Base-by-base conservation (phyloP, 2,797 vertebrate species). In the Acomys russatus region DNA sequence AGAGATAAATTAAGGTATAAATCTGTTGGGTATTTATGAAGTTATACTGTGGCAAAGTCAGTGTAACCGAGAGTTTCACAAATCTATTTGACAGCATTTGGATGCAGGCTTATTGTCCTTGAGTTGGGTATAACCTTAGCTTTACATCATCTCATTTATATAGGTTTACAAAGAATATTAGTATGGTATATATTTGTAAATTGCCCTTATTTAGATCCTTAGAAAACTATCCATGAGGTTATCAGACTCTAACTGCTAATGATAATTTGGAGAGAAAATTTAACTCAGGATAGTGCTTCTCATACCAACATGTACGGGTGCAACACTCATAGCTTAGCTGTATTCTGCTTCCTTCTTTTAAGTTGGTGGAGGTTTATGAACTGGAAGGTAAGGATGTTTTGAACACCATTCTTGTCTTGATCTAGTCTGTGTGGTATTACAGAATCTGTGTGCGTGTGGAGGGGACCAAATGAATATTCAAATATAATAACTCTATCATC, bases 41-140 rank as follows among this genome's bases (percentile, higher is more conserved):
- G 30, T 78, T 70, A 83, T 59, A 6, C 6, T n/a, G 7, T 38
- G n/a, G 22, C 3, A 71, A 91, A 77, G 44, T 61, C 22, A 64
- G 82, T 51, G 38, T 54, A 86, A 89, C 23, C 78, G 28, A 25
- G 85, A 80, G 3, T 91, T 93, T 80, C 35, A 84, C 38, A 89
- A 20, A 44, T 49, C 8, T 49, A 33, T 78, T 90, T 92, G 71
- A 35, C 56, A 85, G 49, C 7, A 90, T 20, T 17, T 95, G 20
- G 15, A 25, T 49, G 3, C 0, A 88, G 17, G 5, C 25, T 83
- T 90, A 14, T 87, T 82, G 61, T 96, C 54, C 61, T 1, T 70
- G 85, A 88, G n/a, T 59, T 86, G 49, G 28, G 63, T 70, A 80
- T 18, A 93, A 77, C 25, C 82, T 76, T n/a, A 54, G 18, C 64